phyloP scores from a whole-genome alignment of 2,888 invertebrate genomes.

The Amiota communis region DNA sequence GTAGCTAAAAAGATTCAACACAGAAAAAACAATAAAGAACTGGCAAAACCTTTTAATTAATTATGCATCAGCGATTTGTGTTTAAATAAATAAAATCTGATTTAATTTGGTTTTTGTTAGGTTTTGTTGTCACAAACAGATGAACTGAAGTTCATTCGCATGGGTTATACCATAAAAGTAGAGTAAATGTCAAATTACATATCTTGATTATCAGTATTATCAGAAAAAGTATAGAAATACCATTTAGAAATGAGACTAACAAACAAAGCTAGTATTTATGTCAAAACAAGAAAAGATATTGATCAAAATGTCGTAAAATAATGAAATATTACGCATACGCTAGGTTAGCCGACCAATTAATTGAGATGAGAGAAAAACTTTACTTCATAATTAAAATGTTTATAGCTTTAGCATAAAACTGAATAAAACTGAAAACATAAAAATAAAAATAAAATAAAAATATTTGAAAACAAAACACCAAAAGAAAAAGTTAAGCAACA shows the following conservation, averaged over 20 bases:
- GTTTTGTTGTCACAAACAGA: conserved; percentile 33
- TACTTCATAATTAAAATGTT: conserved; percentile 12
- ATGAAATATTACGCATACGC: background rate
- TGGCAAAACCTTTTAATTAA: conserved; percentile 59
- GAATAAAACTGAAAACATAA: background rate
- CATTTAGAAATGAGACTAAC: too few species aligned
- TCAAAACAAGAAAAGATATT: background rate
- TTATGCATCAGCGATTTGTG: conserved; percentile 69
- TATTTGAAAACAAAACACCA: conserved; percentile 39
- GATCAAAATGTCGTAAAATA: conserved; percentile 17
- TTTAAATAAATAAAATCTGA: conserved; percentile 58
- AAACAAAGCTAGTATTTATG: too few species aligned
- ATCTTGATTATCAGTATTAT: too few species aligned
- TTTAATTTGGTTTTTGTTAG: conserved; percentile 46
- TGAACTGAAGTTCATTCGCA: background rate
- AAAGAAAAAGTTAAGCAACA: background rate
- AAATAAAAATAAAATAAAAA: conserved; percentile 34
- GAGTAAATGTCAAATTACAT: too few species aligned
- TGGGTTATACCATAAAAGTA: too few species aligned
- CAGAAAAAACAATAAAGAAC: background rate
- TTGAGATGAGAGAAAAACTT: conserved; percentile 4
- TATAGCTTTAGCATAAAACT: background rate
- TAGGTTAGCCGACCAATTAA: background rate
- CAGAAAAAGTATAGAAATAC: too few species aligned
- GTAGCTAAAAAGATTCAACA: conserved; percentile 33